Base-by-base conservation (phyloP, 53 echinoderm and acorn worm genomes). In the Echinometra lucunter region DNA sequence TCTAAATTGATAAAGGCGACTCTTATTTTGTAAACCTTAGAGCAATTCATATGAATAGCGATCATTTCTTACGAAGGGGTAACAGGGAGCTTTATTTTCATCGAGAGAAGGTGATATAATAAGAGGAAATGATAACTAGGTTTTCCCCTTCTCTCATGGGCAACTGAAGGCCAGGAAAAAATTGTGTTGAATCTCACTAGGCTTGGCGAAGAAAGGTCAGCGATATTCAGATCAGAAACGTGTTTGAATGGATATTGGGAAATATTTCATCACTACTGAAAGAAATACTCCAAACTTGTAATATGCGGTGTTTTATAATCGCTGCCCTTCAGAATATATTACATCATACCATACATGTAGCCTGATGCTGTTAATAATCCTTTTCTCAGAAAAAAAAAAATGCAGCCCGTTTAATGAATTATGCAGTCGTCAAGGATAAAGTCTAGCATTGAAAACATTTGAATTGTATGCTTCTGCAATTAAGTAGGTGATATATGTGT, bases 1-100 rank as follows among this genome's bases (percentile, higher is more conserved):
- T 91, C 69, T 91, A 91, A 91, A 91, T 91, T 91, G 91, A 69
- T 91, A 91, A 91, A 91, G 45, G 69, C 42, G 63, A 28, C 91
- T 91, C 47, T 45, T 91, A 40, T 91, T 67, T 45, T 91, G 37
- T n/a, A 85, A 53, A 89, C 89, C 89, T 89, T 60, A 89, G 37
- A 89, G 89, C 58, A 89, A 89, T n/a, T 89, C 6, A 37, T n/a
- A 49, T 85, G 85, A 49, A 85, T 47, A 85, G 85, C 28, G 37
- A 85, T 45, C 45, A 85, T 85, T 85, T 47, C 3, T 85, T 25
- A 30, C 2, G 47, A 47, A 16, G 53, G n/a, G 85, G 53, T 49
- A 85, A 49, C 85, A 7, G 85, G 12, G 49, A 12, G 45, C 49
- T 85, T 45, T 85, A n/a, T 85, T 49, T 85, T 30, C 49, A 49